These are phyloP conservation scores for Drosophila limbata DNA, from an alignment of 2,888 invertebrate species.

Conservation along the genomic window DNA sequence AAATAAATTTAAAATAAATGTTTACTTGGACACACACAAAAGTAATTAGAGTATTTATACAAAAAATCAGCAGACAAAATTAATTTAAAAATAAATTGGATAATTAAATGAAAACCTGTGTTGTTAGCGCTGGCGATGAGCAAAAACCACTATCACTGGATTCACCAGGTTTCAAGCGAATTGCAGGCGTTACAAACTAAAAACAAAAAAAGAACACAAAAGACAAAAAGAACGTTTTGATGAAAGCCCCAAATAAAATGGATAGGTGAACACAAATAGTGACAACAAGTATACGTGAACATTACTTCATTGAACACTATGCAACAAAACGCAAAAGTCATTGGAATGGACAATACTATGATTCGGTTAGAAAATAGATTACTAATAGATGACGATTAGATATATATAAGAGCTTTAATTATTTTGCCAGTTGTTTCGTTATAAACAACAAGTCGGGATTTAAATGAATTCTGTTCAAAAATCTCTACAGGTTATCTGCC, in stretches of 20 bases:
- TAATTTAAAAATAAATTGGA: slow-evolving; percentile 50
- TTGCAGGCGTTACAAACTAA: slow-evolving; percentile 87
- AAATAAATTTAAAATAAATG: background rate
- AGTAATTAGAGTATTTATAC: background rate
- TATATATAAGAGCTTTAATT: background rate
- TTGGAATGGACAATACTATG: background rate
- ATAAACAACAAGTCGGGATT: background rate
- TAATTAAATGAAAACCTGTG: slow-evolving; percentile 85
- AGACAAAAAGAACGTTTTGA: slow-evolving; percentile 57
- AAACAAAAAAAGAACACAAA: slow-evolving; percentile 74
- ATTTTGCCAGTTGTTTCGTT: background rate
- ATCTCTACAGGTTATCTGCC: background rate
- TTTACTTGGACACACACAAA: slow-evolving; percentile 9
- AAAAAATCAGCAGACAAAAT: slow-evolving; percentile 42
- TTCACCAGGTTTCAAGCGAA: slow-evolving; percentile 87
- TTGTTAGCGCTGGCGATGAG: slow-evolving; percentile 86
- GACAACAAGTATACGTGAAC: slow-evolving; percentile 22
- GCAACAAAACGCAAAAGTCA: background rate
- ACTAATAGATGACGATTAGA: background rate
- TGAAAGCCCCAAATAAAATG: slow-evolving; percentile 47
- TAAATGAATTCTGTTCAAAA: background rate
- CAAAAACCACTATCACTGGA: slow-evolving; percentile 86
- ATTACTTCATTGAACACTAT: slow-evolving; percentile 4
- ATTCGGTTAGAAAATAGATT: background rate
- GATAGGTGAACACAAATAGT: slow-evolving; percentile 35